These are phyloP conservation scores for Eulithis testata DNA, from an alignment of 2,888 invertebrate species.

Conservation along the genomic window DNA sequence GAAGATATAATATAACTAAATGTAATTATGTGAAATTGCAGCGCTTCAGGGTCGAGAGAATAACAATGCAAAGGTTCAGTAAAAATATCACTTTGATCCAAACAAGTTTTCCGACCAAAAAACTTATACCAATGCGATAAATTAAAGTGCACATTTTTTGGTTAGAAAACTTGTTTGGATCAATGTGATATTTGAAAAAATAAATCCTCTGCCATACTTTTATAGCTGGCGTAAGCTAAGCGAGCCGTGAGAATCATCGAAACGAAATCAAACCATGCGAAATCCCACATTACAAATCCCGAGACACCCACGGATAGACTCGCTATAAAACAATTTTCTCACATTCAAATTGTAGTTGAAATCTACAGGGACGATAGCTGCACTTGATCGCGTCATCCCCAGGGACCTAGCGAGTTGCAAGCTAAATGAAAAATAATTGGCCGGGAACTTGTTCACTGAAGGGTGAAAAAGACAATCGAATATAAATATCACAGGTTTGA, in stretches of 20 bases:
- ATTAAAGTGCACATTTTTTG: no score
- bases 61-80: no score
- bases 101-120: no score
- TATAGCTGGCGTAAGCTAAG: slow-evolving; percentile 13
- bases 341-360: slow-evolving; percentile 65
- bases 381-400: slow-evolving; percentile 73
- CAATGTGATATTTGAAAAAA: no score
- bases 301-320: slow-evolving; percentile 52
- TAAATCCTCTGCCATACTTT: slow-evolving; percentile 13
- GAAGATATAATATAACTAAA: no score
- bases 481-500: slow-evolving; percentile 38
- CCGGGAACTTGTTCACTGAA: slow-evolving; percentile 45
- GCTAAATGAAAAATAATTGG: slow-evolving; percentile 83
- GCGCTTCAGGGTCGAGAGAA: no score
- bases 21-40: no score
- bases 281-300: slow-evolving; percentile 66
- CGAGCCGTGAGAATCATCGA: slow-evolving; percentile 28
- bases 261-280: slow-evolving; percentile 51
- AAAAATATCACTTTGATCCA: no score
- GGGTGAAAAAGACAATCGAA: slow-evolving; percentile 47
- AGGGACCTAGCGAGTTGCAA: slow-evolving; percentile 63
- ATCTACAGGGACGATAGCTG: slow-evolving; percentile 56
- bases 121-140: no score
- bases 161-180: no score
- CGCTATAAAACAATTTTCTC: slow-evolving; percentile 64